phyloP scores from a whole-genome alignment of 2,113 vertebrate genomes.

The Nothobranchius kuhntae region DNA sequence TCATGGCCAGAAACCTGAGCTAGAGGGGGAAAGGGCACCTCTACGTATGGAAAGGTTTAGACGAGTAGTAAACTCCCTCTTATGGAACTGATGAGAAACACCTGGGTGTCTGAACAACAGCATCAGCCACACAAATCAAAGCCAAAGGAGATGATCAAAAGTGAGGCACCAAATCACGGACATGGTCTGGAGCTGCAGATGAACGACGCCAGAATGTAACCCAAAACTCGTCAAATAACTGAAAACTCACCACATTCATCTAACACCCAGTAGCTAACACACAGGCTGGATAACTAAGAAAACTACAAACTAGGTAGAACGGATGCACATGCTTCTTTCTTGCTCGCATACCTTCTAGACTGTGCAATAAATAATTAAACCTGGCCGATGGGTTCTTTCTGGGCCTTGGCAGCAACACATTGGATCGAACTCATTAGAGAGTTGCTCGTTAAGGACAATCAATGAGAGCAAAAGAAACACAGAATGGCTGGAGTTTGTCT shows the following conservation, averaged over 20 bases:
- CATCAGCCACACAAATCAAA: conserved; percentile 65
- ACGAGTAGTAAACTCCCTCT: conserved; percentile 67
- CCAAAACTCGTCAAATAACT: conserved; percentile 20
- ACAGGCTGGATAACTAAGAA: conserved; percentile 9
- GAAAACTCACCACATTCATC: conserved; percentile 34
- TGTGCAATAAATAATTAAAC: conserved; percentile 41
- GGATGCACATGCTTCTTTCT: no score
- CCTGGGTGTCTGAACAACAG: conserved; percentile 65
- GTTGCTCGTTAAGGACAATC: conserved; percentile 34
- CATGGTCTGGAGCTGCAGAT: not conserved
- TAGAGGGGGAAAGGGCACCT: conserved; percentile 45
- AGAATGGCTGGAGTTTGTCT: conserved; percentile 18
- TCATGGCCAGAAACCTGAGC: conserved; percentile 64
- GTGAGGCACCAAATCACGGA: conserved; percentile 47
- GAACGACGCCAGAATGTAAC: conserved; percentile 27
- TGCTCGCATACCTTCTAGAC: no score
- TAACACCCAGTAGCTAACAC: conserved; percentile 24
- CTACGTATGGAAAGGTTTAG: conserved; percentile 74
- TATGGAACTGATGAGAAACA: conserved; percentile 76
- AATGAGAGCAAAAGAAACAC: conserved; percentile 24
- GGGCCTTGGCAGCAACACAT: conserved; percentile 10
- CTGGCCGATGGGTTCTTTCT: conserved; percentile 12
- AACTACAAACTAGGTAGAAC: no score
- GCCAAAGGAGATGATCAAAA: conserved; percentile 46
- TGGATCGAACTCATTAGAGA: conserved; percentile 12